Percentiles rank a stretch among this genome's conserved stretches.
Evolutionary conservation across 2,888 invertebrate genomes (phyloP).

Genomic region (Rhamnusium bicolor): DNA sequence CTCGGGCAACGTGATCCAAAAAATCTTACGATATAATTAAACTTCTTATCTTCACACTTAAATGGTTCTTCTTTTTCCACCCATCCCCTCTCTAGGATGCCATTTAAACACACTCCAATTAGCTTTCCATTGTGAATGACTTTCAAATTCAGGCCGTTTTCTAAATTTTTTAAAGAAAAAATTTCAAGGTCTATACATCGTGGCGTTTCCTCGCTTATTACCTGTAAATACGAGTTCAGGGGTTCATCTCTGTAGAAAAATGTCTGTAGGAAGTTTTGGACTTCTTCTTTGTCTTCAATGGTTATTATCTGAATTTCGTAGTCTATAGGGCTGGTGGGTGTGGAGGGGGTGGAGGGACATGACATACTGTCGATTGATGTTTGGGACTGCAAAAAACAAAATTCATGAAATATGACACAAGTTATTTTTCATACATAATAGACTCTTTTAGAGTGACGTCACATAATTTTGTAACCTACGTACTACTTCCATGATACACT

Average conservation of each 20-base stretch:
- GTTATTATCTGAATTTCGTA: constrained; percentile 71
- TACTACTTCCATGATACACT: too few species aligned
- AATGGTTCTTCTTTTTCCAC: constrained; percentile 55
- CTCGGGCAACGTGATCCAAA: constrained; percentile 74
- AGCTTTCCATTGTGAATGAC: constrained; percentile 76
- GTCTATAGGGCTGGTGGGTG: constrained; percentile 62
- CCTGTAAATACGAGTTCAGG: constrained; percentile 76
- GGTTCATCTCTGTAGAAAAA: constrained; percentile 85
- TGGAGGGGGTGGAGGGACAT: constrained; percentile 62
- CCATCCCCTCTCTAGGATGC: constrained; percentile 52
- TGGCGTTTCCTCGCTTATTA: constrained; percentile 76
- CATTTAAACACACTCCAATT: constrained; percentile 68
- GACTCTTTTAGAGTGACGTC: too few species aligned
- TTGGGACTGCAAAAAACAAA: constrained; percentile 42
- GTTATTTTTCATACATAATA: too few species aligned
- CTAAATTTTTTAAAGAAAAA: constrained; percentile 74
- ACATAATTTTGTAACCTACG: too few species aligned
- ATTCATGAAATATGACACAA: background rate
- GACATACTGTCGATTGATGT: constrained; percentile 61
- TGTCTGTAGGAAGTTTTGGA: constrained; percentile 73
- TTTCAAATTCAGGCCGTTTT: constrained; percentile 77
- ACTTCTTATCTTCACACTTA: constrained; percentile 73
- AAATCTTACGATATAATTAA: constrained; percentile 78
- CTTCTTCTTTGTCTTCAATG: constrained; percentile 70
- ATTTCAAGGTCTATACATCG: constrained; percentile 78